Evolutionary conservation across 2,888 invertebrate species (phyloP), one percentile per base, ranked within the genome.

Genomic region (Orgyia antiqua): DNA sequence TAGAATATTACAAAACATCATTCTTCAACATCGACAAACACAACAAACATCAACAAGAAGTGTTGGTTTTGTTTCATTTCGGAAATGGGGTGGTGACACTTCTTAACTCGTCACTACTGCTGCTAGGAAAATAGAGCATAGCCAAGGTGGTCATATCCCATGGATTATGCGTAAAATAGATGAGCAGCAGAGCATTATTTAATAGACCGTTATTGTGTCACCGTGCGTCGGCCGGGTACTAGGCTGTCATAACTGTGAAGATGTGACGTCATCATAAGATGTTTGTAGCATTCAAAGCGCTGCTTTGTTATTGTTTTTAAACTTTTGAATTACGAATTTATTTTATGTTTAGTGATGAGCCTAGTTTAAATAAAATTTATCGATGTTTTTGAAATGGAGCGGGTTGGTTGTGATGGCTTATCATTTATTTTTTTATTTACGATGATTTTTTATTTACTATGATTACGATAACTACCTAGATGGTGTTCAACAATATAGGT

Each of bases 211-310:
- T 44, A 52, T 35, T 45, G 52, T 54, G 33, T 55, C 55, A 51
- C 31, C 29, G 36, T 27, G 33, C 32, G 23, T 27, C 34, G 32
- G 23, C 21, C 17, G 25, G 20, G 40, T 59, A 59, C 60, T 36
- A 58, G 54, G 58, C 33, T 27, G 4, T 7, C 47, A 58, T 56
- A 51, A 51, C 49, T 38, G 41, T 44, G 24, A 32, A 41, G 39
- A 39, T 39, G 13, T 56, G 54, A 58, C 54, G 56, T 56, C 45
- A 55, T 10, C 2, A 17, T 6, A 9, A 6, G 1, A 3, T 15
- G n/a, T 19, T 21, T 17, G 7, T 12, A 9, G 4, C 23, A 27
- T 12, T 10, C n/a, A 10, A 29, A 20, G 29, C 11, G 10, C 10
- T 13, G 26, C 23, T 34, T 29, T 38, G 25, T 27, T 29, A 26